A percentile compares a stretch with the other conserved stretches of the same genome.
These are phyloP conservation scores for Spheniscus mendiculus DNA, from an alignment of 2,113 vertebrate genomes.

Conservation along the genomic window DNA sequence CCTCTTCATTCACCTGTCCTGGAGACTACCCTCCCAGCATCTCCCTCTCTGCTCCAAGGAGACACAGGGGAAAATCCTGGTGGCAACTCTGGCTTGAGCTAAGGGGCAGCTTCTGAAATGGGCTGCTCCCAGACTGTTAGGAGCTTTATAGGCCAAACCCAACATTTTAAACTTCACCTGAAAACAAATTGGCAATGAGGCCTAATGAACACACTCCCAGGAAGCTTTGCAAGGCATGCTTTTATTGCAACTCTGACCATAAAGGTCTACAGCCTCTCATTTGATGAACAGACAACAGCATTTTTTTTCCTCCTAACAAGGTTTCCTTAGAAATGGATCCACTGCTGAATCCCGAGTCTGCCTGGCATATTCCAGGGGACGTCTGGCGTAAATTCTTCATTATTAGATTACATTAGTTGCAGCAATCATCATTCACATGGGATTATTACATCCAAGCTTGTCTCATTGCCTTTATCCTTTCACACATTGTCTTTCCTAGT, in stretches of 20 bases:
- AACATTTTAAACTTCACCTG: neutral
- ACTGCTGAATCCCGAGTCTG: constrained; percentile 17
- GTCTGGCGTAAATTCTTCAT: constrained; percentile 64
- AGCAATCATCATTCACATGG: constrained; percentile 63
- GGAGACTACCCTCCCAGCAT: neutral
- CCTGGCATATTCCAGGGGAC: constrained; percentile 47
- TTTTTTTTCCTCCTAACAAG: constrained; percentile 13
- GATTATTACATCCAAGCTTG: constrained; percentile 66
- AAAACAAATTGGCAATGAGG: neutral
- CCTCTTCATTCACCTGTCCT: neutral
- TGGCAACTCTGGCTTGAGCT: neutral
- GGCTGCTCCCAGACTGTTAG: neutral
- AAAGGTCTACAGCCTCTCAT: neutral
- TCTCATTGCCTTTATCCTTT: constrained; percentile 64
- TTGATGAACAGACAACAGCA: neutral
- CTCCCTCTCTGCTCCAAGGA: neutral
- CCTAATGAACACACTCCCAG: neutral
- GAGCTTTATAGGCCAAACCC: neutral
- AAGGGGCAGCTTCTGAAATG: neutral
- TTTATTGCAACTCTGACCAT: neutral
- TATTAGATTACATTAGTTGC: constrained; percentile 70
- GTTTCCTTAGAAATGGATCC: constrained; percentile 54
- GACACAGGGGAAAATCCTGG: neutral
- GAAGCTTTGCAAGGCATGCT: neutral
- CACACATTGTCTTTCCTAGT: constrained; percentile 59